phyloP scores from a whole-genome alignment of 1,140 invertebrate species.

The Lysiphlebus fabarum region DNA sequence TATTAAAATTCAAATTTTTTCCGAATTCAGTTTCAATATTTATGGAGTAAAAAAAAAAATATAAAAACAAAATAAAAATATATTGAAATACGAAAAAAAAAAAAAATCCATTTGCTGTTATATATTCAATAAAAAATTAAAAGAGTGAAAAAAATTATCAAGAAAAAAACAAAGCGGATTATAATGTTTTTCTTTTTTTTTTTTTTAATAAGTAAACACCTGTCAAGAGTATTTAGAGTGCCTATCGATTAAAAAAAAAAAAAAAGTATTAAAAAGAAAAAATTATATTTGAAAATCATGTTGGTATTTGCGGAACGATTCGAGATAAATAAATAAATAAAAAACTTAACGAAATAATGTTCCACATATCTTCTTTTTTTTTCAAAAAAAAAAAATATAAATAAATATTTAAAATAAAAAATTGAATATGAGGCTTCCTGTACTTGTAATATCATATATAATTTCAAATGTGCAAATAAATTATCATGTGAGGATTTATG shows the following conservation, averaged over 20 bases:
- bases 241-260: conserved; percentile 17
- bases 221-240: conserved; percentile 16
- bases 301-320: conserved; percentile 21
- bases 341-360: conserved; percentile 29
- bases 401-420: background rate
- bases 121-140: conserved; percentile 9
- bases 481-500: too few relatives aligned
- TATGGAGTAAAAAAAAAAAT: conserved; percentile 11
- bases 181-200: too few relatives aligned
- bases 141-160: conserved; percentile 6
- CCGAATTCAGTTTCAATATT: conserved; percentile 15
- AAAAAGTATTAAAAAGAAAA: background rate
- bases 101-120: background rate
- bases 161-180: too few relatives aligned
- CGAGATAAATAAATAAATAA: conserved; percentile 16
- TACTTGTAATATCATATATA: too few relatives aligned
- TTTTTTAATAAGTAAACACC: conserved; percentile 6
- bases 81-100: background rate
- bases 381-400: conserved; percentile 22
- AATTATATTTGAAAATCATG: background rate
- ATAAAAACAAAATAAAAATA: background rate
- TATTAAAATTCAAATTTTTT: conserved; percentile 14
- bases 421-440: background rate
- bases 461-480: too few relatives aligned
- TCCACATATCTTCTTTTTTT: conserved; percentile 42